phyloP scores from a whole-genome alignment of 2,888 invertebrate species.

The Brachynemurus nebulosus region DNA sequence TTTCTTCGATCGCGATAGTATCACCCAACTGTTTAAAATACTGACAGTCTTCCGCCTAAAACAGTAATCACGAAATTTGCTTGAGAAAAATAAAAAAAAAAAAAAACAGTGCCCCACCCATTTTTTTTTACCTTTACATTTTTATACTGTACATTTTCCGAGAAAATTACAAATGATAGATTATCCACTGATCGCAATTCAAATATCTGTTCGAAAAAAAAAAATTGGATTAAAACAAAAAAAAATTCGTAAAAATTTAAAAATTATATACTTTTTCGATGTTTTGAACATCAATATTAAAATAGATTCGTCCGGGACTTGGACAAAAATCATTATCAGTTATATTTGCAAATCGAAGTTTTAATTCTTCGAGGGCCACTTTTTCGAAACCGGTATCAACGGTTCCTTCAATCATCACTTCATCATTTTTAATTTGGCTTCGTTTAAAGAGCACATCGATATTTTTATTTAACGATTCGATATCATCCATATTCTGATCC shows the following conservation, averaged over 20 bases:
- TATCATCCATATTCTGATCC: slow-evolving; percentile 1
- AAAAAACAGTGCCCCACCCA: too few relatives aligned
- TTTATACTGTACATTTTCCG: not conserved
- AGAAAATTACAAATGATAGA: not conserved
- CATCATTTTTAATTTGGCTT: slow-evolving; percentile 19
- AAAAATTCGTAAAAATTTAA: not conserved
- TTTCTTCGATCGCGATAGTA: not conserved
- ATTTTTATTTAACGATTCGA: not conserved
- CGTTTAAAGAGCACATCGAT: not conserved
- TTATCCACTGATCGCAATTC: slow-evolving; percentile 2
- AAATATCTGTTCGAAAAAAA: not conserved
- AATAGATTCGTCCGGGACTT: slow-evolving; percentile 4
- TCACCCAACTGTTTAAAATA: not conserved
- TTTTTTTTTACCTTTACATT: not conserved
- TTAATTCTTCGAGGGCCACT: not conserved
- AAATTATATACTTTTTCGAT: not conserved
- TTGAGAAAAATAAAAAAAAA: too few relatives aligned
- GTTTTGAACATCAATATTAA: not conserved
- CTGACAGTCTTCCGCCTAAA: not conserved
- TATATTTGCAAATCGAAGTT: not conserved
- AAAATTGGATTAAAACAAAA: not conserved
- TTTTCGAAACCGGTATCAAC: slow-evolving; percentile 7
- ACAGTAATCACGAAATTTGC: too few relatives aligned
- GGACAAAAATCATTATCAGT: not conserved
- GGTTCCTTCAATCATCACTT: slow-evolving; percentile 4